Conservation (phyloP, 2,113 vertebrate genomes). For the Trogon surrucura region DNA sequence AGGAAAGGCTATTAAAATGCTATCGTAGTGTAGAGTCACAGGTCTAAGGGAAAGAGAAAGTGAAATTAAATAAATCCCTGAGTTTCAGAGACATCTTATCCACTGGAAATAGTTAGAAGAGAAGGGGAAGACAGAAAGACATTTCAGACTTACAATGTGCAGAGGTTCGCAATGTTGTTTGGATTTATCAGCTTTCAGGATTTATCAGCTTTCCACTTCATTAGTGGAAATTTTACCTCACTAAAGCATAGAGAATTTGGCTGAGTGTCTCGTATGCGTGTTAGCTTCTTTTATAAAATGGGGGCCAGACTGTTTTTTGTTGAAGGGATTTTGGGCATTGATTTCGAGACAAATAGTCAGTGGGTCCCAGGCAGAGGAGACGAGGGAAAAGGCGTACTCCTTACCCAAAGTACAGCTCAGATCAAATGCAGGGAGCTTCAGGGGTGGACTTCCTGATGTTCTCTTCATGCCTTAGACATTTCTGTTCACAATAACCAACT, state of each 20-base stretch:
- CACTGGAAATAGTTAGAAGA: not conserved
- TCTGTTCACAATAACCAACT: conserved; percentile 24
- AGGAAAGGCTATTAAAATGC: conserved; percentile 54
- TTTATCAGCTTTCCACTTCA: not conserved
- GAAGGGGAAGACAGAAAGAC: not conserved
- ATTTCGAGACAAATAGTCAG: not conserved
- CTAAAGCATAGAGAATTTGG: not conserved
- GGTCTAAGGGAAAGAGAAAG: conserved; percentile 43
- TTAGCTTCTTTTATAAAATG: not conserved
- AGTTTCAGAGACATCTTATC: not conserved
- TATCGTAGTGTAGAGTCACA: conserved; percentile 19
- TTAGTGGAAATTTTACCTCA: not conserved
- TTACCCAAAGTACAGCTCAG: not conserved
- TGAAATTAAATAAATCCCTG: conserved; percentile 39
- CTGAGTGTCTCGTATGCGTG: not conserved
- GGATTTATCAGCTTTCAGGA: not conserved
- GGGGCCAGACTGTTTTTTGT: not conserved
- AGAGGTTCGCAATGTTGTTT: not conserved
- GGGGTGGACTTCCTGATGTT: not conserved
- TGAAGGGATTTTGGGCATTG: conserved; percentile 8
- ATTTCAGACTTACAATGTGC: not conserved
- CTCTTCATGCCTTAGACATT: not conserved
- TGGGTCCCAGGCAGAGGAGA: not conserved
- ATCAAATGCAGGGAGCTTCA: conserved; percentile 10
- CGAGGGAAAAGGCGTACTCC: not conserved